A percentile compares a stretch with the other conserved stretches of the same genome.
Evolutionary conservation across 2,797 vertebrate genomes (phyloP).

Genomic region (Chaenodraco wilsoni): DNA sequence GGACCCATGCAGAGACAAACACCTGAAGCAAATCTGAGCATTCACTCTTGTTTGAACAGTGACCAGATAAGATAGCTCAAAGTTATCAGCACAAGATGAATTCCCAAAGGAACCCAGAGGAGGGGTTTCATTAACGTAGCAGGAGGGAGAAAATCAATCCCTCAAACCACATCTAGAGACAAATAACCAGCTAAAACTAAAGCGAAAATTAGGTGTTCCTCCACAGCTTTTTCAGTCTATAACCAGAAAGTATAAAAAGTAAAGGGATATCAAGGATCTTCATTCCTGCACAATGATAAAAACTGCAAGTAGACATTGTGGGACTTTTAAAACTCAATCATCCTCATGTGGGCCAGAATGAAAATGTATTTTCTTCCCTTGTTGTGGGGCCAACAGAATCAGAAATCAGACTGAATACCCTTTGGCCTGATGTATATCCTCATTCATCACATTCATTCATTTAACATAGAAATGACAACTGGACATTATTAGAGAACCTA

Average conservation of each 20-base stretch:
- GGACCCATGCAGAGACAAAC: conserved; percentile 73
- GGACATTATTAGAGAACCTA: conserved; percentile 10
- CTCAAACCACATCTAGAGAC: conserved; percentile 69
- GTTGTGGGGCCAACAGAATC: conserved; percentile 9
- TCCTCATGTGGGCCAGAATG: conserved; percentile 45
- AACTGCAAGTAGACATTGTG: conserved; percentile 50
- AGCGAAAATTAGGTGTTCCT: conserved; percentile 47
- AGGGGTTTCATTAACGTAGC: conserved; percentile 76
- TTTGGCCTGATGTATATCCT: conserved; percentile 7
- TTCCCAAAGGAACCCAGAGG: conserved; percentile 71
- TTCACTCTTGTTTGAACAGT: conserved; percentile 82
- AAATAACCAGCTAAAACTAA: conserved; percentile 69
- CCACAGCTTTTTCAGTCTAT: conserved; percentile 35
- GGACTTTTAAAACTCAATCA: conserved; percentile 61
- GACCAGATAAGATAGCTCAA: conserved; percentile 83
- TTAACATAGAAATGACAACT: conserved; percentile 1
- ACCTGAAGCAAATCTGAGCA: conserved; percentile 78
- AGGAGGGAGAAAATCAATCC: conserved; percentile 73
- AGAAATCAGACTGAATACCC: conserved; percentile 24
- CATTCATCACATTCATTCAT: conserved; percentile 18
- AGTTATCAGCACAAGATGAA: conserved; percentile 82
- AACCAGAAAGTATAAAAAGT: conserved; percentile 22
- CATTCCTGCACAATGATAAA: conserved; percentile 22
- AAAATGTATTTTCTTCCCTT: conserved; percentile 42
- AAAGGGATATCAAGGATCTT: conserved; percentile 30